These are phyloP conservation scores for Craseonycteris thonglongyai DNA, from an alignment of 2,113 vertebrate species.

Conservation along the genomic window DNA sequence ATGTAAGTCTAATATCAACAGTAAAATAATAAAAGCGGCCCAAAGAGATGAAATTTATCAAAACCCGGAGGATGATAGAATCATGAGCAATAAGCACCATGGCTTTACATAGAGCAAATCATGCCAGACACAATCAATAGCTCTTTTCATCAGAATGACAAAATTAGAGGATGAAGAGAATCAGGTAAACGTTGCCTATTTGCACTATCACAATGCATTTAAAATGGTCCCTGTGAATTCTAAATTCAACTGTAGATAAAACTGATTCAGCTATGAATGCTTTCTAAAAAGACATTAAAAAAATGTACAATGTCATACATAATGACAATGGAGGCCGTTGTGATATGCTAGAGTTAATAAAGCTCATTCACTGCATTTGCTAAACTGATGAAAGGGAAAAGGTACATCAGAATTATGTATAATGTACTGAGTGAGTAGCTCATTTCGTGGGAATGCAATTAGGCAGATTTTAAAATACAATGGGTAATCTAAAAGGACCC, in stretches of 20 bases:
- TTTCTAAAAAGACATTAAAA: slow-evolving; percentile 36
- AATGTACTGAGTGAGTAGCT: neutral
- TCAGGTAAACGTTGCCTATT: slow-evolving; percentile 54
- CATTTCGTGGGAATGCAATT: slow-evolving; percentile 12
- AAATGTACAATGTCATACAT: slow-evolving; percentile 43
- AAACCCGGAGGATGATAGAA: slow-evolving; percentile 32
- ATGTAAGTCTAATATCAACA: slow-evolving; percentile 45
- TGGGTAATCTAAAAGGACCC: slow-evolving; percentile 7
- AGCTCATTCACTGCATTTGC: slow-evolving; percentile 36
- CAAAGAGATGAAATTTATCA: slow-evolving; percentile 50
- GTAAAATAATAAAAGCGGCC: slow-evolving; percentile 56
- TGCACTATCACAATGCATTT: slow-evolving; percentile 53
- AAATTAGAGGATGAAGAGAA: slow-evolving; percentile 60
- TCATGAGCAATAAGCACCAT: slow-evolving; percentile 39
- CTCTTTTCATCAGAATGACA: slow-evolving; percentile 57
- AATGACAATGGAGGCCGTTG: slow-evolving; percentile 24
- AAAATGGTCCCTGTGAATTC: slow-evolving; percentile 40
- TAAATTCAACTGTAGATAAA: slow-evolving; percentile 57
- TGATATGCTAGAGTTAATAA: slow-evolving; percentile 51
- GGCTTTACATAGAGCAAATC: slow-evolving; percentile 55
- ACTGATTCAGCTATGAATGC: slow-evolving; percentile 56
- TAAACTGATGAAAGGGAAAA: slow-evolving; percentile 14
- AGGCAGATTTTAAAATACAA: slow-evolving; percentile 42
- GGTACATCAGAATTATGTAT: neutral
- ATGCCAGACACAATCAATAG: slow-evolving; percentile 45